Base-by-base conservation (phyloP, 2,888 invertebrate genomes). In the Saturnia pavonia region DNA sequence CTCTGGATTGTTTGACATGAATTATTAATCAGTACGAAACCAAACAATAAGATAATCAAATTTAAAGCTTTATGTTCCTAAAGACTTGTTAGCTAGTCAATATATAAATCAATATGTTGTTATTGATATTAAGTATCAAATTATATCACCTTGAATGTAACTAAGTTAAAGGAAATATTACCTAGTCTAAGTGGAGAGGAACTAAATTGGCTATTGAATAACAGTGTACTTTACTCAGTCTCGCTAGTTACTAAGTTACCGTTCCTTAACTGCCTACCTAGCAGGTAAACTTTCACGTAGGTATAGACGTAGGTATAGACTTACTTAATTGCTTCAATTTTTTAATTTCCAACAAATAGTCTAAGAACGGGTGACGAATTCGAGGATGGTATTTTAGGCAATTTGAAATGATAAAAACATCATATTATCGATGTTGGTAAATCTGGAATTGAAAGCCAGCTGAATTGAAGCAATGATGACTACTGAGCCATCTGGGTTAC, bases 191-290 rank as follows among this genome's bases (percentile, higher is more conserved):
- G 57, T 14, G 57, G 27, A 27, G 25, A 27, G 57, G 4, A 60
- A 60, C 57, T 25, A 27, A 60, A 60, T 60, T 60, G 25, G 57
- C 27, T 60, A 25, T 27, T 27, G 57, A 60, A 60, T 60, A 60
- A 60, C 25, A 60, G 57, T 14, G 19, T 60, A 60, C 57, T 60
- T 60, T 14, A 60, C 57, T 60, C 19, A 4, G 57, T 60, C 25
- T 25, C 57, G 57, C 12, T 27, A 60, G 25, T 60, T 25, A 14
- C 16, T 16, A 60, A 60, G 57, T 60, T 60, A 27, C 25, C 57
- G 57, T 27, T 27, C 57, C 27, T 60, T 60, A 60, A 60, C 22
- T 54, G 48, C 48, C 19, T 48, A 48, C 16, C 48, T 48, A 19
- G 19, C 54, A 22, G 54, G 22, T 22, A 54, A 54, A 54, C 54